These are phyloP conservation scores for Enteromius radiatus DNA, from an alignment of 2,797 vertebrate genomes.

Conservation along the genomic window DNA sequence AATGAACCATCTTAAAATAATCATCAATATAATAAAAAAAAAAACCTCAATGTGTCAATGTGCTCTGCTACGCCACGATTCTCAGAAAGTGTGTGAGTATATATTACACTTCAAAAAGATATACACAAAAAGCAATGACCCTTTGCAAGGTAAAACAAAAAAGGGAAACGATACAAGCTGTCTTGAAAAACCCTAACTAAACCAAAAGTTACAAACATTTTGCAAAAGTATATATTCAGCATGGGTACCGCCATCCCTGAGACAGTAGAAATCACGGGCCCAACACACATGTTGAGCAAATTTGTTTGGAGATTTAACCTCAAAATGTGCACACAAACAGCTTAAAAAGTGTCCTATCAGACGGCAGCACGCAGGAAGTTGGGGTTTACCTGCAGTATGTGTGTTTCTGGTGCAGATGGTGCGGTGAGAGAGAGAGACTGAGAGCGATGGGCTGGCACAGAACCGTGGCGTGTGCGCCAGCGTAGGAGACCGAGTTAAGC, in stretches of 20 bases:
- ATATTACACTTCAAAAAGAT: background rate
- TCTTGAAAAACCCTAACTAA: background rate
- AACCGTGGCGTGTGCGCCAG: conserved; percentile 64
- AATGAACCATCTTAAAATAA: background rate
- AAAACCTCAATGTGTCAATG: background rate
- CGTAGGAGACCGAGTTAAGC: conserved; percentile 76
- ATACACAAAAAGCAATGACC: background rate
- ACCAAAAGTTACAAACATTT: conserved; percentile 18
- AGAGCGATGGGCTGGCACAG: conserved; percentile 56
- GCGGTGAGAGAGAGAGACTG: conserved; percentile 64
- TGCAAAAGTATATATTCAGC: conserved; percentile 51
- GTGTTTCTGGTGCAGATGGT: conserved; percentile 75
- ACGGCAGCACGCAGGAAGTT: conserved; percentile 65
- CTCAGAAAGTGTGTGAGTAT: background rate
- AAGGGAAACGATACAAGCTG: background rate
- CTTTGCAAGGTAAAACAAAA: background rate
- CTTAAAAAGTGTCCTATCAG: conserved; percentile 71
- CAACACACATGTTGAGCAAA: conserved; percentile 51
- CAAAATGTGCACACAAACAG: conserved; percentile 48
- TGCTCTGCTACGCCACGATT: background rate
- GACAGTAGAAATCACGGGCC: conserved; percentile 50
- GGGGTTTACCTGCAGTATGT: conserved; percentile 73
- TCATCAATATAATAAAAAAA: background rate
- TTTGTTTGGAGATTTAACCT: conserved; percentile 50
- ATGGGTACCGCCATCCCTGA: conserved; percentile 34